Evolutionary conservation across 2,113 vertebrate species (phyloP), one percentile per base, ranked within the genome.

Genomic region (Pithys albifrons): DNA sequence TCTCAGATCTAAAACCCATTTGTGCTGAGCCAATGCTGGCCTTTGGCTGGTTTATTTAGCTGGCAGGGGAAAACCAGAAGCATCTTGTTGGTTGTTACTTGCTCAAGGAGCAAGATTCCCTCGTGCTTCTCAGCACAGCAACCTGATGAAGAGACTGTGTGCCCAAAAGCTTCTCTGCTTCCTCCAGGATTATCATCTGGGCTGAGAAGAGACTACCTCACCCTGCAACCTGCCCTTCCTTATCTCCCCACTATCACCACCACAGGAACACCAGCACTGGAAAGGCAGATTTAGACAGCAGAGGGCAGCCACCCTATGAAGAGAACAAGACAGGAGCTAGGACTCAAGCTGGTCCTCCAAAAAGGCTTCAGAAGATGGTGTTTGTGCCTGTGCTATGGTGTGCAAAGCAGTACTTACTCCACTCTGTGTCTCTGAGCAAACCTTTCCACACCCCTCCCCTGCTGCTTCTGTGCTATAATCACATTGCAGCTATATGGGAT

Each of bases 221-320:
- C 43, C 71, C 79, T 33, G 54, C 82, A 85, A n/a, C 41, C 59
- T 33, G 37, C 65, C 15, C n/a, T 61, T 46, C 37, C 28, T 41
- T 13, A 48, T 19, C 71, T 66, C 71, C 19, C 43, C 8, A 8
- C 17, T 76, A 31, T 4, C 59, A 23, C n/a, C 28, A 4, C 48
- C n/a, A 11, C 59, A 46, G 78, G 51, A 45, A 18, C 0, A 1
- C n/a, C 64, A 25, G 13, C 35, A 0, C 29, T 46, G 74, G 75
- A 62, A 78, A 85, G 51, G 80, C 84, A 52, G 76, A 59, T 84
- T 55, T 9, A 79, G 95, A 95, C 97, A 97, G 96, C 46, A 98
- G 97, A 97, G 96, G 97, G 97, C 92, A 39, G 93, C 64, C 95
- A 90, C 87, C 74, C 67, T n/a, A 79, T 43, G 90, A 45, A 23